Base-by-base conservation (phyloP, 2,113 vertebrate genomes). In the Triplophysa tibetana region DNA sequence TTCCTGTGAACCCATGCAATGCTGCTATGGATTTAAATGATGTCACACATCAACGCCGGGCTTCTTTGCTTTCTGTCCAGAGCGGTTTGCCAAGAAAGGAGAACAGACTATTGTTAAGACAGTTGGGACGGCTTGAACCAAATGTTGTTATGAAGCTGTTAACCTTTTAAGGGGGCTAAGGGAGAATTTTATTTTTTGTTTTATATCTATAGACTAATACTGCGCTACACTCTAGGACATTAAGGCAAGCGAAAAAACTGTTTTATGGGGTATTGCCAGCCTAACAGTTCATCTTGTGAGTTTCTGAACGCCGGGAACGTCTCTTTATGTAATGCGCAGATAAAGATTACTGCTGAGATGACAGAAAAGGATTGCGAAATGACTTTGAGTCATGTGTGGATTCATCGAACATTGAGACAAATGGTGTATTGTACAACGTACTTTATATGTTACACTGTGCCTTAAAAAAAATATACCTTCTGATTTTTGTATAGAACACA, bases 1-100 rank as follows among this genome's bases (percentile, higher is more conserved):
- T 90, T 85, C 83, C 83, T 66, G 65, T 92, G 91, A 92, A 91
- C 88, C 85, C 82, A 50, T 81, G 86, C 82, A 84, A 86, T 88
- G 88, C 84, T 87, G 85, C 87, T 88, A 81, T 86, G 82, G 85
- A 87, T 88, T 89, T 88, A 90, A 87, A 85, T 86, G 43, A 78
- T 81, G 85, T 68, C 65, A 70, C 75, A 63, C 78, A 79, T 85
- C 85, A 89, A 84, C 78, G 52, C 81, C 78, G 78, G 68, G 66
- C 68, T 56, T 73, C 61, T 81, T 82, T 14, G 12, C 41, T 54
- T 67, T 76, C 82, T 62, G 52, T 82, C 79, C 75, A 33, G 50
- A 79, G 79, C 56, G 41, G 66, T 84, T 78, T 78, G 72, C 29
- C 82, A 81, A 73, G 54, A 75, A 64, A 52, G 50, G 67, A 77